Percentiles rank a stretch among this genome's conserved stretches.
Evolutionary conservation across 2,113 vertebrate species (phyloP).

Genomic region (Struthio camelus): DNA sequence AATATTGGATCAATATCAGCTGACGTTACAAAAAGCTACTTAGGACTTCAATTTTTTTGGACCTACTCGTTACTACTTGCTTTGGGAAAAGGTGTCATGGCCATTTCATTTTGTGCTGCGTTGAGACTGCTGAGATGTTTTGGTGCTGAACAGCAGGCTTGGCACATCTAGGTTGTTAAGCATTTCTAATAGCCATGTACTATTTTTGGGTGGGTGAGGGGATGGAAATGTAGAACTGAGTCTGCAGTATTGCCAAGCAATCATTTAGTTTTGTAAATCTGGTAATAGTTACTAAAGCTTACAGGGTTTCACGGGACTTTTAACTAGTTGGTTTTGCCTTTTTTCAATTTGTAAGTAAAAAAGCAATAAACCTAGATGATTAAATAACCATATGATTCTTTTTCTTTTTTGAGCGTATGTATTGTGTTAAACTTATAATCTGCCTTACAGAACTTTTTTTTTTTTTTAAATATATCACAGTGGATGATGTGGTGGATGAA

Average conservation of each 20-base stretch:
- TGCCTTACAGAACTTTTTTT: slow-evolving; percentile 63
- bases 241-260: neutral
- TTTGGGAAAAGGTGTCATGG: neutral
- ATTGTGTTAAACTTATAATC: slow-evolving; percentile 38
- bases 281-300: neutral
- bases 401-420: neutral
- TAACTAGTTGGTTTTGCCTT: neutral
- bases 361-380: neutral
- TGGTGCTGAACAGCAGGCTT: neutral
- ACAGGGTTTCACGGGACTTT: neutral
- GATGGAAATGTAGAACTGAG: neutral
- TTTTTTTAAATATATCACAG: slow-evolving; percentile 79
- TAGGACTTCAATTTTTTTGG: no score
- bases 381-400: neutral
- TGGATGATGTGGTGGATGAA: slow-evolving; percentile 97
- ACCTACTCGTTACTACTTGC: neutral
- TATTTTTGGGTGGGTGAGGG: neutral
- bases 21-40: neutral
- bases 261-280: neutral
- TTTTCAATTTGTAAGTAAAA: neutral
- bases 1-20: neutral
- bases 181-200: neutral
- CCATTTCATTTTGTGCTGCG: neutral
- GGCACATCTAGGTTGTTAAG: neutral
- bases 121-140: neutral